A percentile compares a stretch with the other conserved stretches of the same genome.
phyloP scores from a whole-genome alignment of 2,888 invertebrate genomes.

The Tipula vernalis region DNA sequence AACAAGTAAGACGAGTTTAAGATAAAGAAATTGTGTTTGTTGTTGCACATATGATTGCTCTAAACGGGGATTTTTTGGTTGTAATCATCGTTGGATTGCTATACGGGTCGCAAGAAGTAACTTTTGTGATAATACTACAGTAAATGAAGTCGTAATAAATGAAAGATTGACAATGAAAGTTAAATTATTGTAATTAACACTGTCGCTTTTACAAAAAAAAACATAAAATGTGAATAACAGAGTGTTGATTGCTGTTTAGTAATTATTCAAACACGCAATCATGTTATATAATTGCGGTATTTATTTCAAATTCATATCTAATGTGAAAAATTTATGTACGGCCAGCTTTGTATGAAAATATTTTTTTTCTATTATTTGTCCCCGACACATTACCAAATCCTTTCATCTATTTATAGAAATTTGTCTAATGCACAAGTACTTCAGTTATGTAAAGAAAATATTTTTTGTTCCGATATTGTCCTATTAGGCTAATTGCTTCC shows the following conservation, averaged over 20 bases:
- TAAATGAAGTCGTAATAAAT: neutral
- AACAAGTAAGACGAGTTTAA: neutral
- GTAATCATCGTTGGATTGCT: neutral
- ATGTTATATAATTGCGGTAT: neutral
- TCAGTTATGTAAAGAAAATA: no score
- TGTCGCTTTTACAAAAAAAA: neutral
- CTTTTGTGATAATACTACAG: neutral
- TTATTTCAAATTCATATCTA: neutral
- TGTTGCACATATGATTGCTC: neutral
- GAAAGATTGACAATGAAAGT: neutral
- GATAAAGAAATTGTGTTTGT: neutral
- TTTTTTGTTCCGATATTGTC: no score
- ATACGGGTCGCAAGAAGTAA: neutral
- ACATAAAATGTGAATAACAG: neutral
- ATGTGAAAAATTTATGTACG: neutral
- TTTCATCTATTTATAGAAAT: no score
- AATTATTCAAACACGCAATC: neutral
- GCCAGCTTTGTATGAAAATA: no score
- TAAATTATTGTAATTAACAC: neutral
- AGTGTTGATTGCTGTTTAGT: neutral
- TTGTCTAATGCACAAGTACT: no score
- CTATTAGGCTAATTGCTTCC: no score
- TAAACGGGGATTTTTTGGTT: neutral
- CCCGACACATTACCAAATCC: no score
- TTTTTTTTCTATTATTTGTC: no score